Conservation (phyloP, 2,888 invertebrate species). For the Mesochorus sp. region DNA sequence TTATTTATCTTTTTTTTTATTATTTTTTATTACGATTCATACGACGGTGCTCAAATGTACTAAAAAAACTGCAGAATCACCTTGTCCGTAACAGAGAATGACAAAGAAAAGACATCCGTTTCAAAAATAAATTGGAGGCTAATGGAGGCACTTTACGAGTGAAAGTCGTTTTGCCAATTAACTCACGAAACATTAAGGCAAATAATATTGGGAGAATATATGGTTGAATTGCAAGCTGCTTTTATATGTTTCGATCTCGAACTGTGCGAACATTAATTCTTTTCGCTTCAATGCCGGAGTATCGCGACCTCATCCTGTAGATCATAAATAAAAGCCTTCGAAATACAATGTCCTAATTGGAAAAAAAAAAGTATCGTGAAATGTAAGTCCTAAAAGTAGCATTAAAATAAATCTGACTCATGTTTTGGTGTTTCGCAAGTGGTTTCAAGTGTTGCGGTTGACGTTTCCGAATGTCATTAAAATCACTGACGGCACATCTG, state of each 20-base stretch:
- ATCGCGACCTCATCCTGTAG: too few species aligned
- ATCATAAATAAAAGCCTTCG: too few species aligned
- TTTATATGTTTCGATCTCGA: background rate
- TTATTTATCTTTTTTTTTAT: conserved; percentile 20
- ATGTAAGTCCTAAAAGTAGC: too few species aligned
- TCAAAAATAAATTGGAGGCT: conserved; percentile 30
- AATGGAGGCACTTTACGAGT: conserved; percentile 38
- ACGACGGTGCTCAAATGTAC: conserved; percentile 14
- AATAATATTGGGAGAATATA: background rate
- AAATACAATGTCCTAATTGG: too few species aligned
- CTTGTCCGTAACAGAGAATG: conserved; percentile 2
- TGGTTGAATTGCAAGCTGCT: background rate
- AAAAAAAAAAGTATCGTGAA: background rate
- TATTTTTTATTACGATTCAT: too few species aligned
- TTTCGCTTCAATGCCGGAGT: too few species aligned
- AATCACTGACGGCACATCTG: too few species aligned
- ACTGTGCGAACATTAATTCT: too few species aligned
- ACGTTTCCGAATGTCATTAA: too few species aligned
- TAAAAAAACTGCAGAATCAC: conserved; percentile 36
- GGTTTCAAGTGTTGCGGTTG: background rate
- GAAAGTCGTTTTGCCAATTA: conserved; percentile 12
- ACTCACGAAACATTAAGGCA: background rate
- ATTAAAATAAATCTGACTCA: background rate
- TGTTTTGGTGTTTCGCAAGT: background rate
- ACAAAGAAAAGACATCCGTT: background rate